Evolutionary conservation across 2,797 vertebrate genomes (phyloP).

Genomic region (Zenarchopterus dispar): DNA sequence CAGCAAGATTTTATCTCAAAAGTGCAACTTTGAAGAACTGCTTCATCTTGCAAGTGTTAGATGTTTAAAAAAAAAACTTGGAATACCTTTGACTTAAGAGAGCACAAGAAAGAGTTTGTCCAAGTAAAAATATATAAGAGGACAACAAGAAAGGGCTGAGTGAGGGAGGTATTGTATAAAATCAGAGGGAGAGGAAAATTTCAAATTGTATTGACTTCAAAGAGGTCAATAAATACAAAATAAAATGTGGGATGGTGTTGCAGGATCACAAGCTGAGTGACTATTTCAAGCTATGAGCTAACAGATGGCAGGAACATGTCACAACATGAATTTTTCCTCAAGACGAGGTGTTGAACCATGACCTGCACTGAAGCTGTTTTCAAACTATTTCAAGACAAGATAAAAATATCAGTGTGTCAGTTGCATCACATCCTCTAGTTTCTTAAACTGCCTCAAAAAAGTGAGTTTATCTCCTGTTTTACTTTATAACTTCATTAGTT

Average conservation of each 20-base stretch:
- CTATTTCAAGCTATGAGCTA: not conserved
- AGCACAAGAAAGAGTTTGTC: too few species aligned
- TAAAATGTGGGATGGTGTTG: too few species aligned
- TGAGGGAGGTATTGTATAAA: too few species aligned
- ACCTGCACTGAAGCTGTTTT: constrained; percentile 14
- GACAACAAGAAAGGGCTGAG: too few species aligned
- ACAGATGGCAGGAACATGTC: constrained; percentile 19
- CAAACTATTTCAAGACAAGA: constrained; percentile 5
- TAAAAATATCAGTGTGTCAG: constrained; percentile 1
- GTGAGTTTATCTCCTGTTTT: not conserved
- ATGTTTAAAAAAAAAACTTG: not conserved
- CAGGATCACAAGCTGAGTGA: not conserved
- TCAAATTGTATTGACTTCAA: too few species aligned
- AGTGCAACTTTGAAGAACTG: constrained; percentile 29
- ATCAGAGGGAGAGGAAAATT: too few species aligned
- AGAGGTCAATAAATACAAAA: too few species aligned
- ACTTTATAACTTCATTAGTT: too few species aligned
- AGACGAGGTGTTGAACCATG: constrained; percentile 6
- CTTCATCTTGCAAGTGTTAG: constrained; percentile 27
- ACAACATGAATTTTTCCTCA: constrained; percentile 21
- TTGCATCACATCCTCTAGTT: not conserved
- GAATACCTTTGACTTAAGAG: not conserved
- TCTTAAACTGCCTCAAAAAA: not conserved
- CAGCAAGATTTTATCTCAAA: constrained; percentile 51
- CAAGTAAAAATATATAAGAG: too few species aligned